Percentiles rank a stretch among this genome's conserved stretches.
Conservation (phyloP, 2,888 invertebrate genomes). For the Synergus laeviventris region DNA sequence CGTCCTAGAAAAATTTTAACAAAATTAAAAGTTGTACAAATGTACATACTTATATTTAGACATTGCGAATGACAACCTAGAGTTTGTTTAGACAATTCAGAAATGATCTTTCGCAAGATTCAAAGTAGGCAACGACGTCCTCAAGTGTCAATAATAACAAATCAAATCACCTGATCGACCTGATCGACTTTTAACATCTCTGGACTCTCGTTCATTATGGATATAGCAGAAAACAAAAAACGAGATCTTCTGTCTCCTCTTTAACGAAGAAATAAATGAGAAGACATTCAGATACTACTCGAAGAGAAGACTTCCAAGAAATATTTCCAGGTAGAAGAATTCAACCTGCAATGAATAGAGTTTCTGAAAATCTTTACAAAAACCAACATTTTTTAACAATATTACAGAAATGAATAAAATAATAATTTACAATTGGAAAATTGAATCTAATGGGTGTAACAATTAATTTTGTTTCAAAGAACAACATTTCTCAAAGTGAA, state of each 20-base stretch:
- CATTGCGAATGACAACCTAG: not conserved
- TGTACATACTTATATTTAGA: not conserved
- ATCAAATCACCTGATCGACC: conserved; percentile 4
- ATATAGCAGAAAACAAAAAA: conserved; percentile 17
- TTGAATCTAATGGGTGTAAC: not conserved
- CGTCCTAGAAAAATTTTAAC: conserved; percentile 62
- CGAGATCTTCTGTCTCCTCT: conserved; percentile 15
- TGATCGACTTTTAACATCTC: conserved; percentile 9
- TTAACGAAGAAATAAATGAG: conserved; percentile 11
- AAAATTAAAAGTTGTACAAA: not conserved
- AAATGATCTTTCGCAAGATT: not conserved
- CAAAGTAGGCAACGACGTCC: not conserved
- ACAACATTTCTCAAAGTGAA: not conserved
- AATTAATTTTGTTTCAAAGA: not conserved
- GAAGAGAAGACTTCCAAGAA: conserved; percentile 17
- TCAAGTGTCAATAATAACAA: not conserved
- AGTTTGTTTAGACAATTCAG: not conserved
- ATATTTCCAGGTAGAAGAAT: conserved; percentile 15
- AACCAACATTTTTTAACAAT: not conserved
- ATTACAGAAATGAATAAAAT: not conserved
- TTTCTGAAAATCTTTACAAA: not conserved
- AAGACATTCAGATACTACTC: conserved; percentile 13
- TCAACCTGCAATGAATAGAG: conserved; percentile 25
- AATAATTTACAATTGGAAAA: not conserved
- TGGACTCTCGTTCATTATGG: conserved; percentile 30